Evolutionary conservation across 2,888 invertebrate genomes (phyloP), one percentile per base, ranked within the genome.

Genomic region (Dinocampus coccinellae): DNA sequence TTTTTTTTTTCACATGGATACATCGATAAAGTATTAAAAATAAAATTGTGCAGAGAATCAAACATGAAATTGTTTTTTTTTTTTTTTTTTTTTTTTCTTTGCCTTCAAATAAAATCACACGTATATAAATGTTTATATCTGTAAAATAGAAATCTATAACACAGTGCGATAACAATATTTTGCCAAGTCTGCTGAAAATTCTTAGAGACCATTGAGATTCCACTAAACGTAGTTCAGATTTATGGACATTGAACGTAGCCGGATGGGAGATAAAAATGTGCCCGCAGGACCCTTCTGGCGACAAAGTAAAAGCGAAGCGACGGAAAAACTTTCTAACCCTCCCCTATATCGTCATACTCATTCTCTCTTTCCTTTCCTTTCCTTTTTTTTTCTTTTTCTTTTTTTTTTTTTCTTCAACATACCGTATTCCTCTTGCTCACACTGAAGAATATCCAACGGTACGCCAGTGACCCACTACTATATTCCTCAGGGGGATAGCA

Each of bases 401-500:
- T 70, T 65, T 53, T 68, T 42, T 29, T 42, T 53, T n/a, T 53
- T 24, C n/a, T 22, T 34, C 11, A 2, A 26, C 64, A 16, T 34
- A 34, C 42, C 7, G 16, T 20, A 3, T n/a, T 16, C 36, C 58
- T 58, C 53, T 52, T 69, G 13, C 20, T 69, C 39, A 53, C n/a
- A 16, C 16, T 63, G 13, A 42, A 60, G 68, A 68, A 62, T 60
- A n/a, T 36, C 53, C 39, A 64, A 62, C 16, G 52, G 60, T 53
- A 73, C 75, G 70, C 74, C 67, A 74, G 75, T 76, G 76, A 76
- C 77, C 76, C 76, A 76, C 73, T 76, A 71, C 66, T 70, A 65
- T 55, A 47, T 52, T 55, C 60, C 57, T 60, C 42, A n/a, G 55
- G 52, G n/a, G 58, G 34, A 55, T 42, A 66, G 64, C 72, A 73